A percentile compares a stretch with the other conserved stretches of the same genome.
These are phyloP conservation scores for Turritopsis dohrnii DNA, from an alignment of 30 jellyfish, hydroid and myxozoan species.

Conservation along the genomic window DNA sequence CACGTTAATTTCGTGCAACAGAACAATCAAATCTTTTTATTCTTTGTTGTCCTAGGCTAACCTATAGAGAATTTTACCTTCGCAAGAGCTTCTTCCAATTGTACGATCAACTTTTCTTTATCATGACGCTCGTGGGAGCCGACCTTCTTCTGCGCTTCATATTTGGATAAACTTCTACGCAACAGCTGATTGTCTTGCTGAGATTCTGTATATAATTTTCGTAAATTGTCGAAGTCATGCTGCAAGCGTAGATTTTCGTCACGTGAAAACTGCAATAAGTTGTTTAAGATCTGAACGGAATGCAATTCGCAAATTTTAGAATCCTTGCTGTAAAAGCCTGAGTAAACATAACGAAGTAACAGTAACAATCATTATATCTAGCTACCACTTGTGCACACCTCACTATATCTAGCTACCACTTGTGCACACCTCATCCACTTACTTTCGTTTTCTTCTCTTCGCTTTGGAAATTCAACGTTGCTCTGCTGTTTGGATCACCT, in stretches of 20 bases:
- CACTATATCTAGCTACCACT: background rate
- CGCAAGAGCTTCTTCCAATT: constrained; percentile 70
- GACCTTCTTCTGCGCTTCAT: constrained; percentile 33
- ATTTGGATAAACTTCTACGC: constrained; percentile 46
- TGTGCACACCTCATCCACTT: background rate
- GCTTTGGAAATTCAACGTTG: constrained; percentile 20
- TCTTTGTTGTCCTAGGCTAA: too few species aligned
- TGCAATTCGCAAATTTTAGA: too few species aligned
- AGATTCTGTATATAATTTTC: constrained; percentile 56
- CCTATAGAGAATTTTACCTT: constrained; percentile 56
- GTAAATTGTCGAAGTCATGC: constrained; percentile 54
- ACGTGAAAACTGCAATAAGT: constrained; percentile 58
- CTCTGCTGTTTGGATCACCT: constrained; percentile 15
- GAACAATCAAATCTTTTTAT: too few species aligned
- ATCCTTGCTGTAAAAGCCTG: too few species aligned
- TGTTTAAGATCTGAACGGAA: constrained; percentile 56
- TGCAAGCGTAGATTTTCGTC: constrained; percentile 72
- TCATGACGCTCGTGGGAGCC: constrained; percentile 27
- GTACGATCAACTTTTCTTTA: constrained; percentile 61
- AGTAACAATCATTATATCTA: too few species aligned
- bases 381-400: too few species aligned
- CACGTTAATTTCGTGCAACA: too few species aligned
- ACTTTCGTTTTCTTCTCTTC: constrained; percentile 39
- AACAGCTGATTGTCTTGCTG: constrained; percentile 71
- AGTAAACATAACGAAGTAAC: too few species aligned